Conservation (phyloP, 37 sponge, comb jelly and placozoan species). For the Ephydatia muelleri region DNA sequence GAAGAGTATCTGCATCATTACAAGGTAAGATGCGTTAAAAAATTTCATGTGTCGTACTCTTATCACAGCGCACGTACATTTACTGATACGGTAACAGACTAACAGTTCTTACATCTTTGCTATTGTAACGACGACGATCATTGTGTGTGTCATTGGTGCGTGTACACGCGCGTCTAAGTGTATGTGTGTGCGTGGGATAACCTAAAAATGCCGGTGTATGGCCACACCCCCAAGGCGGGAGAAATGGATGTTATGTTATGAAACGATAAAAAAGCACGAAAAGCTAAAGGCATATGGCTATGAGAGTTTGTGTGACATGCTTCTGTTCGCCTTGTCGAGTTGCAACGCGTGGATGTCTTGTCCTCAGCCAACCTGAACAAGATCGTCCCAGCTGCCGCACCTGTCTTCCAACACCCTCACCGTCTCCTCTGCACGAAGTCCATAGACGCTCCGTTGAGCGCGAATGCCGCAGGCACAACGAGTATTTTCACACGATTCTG, state of each 20-base stretch:
- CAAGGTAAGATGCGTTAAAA: neutral
- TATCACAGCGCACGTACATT: too few species aligned
- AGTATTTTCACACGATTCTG: slow-evolving; percentile 36
- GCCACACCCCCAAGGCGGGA: neutral
- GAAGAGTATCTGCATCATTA: neutral
- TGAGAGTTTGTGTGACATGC: neutral
- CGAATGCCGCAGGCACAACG: neutral
- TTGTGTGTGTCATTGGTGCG: neutral
- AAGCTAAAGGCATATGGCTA: neutral
- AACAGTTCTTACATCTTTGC: neutral
- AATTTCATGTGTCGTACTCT: neutral
- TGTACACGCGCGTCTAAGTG: neutral
- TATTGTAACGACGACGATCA: neutral
- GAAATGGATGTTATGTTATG: neutral
- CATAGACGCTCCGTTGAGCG: neutral
- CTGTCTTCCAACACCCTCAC: neutral
- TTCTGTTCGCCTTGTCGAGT: too few species aligned
- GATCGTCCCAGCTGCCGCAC: neutral
- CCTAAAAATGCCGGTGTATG: too few species aligned
- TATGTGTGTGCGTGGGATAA: neutral
- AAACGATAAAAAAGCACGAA: neutral
- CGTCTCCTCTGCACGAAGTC: neutral
- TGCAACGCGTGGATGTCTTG: neutral
- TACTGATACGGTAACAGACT: too few species aligned
- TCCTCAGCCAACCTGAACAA: neutral